These are phyloP conservation scores for Scomber scombrus DNA, from an alignment of 2,113 vertebrate species.

Conservation along the genomic window DNA sequence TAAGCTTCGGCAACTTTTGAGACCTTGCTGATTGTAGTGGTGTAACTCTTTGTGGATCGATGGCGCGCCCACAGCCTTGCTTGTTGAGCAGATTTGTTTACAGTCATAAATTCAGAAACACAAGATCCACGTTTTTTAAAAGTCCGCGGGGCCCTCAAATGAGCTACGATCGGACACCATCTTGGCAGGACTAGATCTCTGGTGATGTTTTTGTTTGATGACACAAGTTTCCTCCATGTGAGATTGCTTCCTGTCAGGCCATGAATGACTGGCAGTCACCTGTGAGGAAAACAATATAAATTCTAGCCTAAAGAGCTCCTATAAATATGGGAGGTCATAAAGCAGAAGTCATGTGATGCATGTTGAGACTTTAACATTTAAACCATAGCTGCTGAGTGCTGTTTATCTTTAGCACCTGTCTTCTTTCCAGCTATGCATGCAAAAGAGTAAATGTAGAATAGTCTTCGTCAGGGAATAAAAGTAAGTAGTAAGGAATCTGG, in stretches of 20 bases:
- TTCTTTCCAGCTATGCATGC: conserved; percentile 5
- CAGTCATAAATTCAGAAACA: conserved; percentile 15
- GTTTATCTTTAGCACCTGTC: too few relatives aligned
- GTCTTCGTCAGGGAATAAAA: conserved; percentile 34
- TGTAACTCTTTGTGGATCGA: conserved; percentile 5
- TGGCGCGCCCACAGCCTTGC: conserved; percentile 24
- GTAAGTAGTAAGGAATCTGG: conserved; percentile 34
- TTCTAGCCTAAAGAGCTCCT: conserved; percentile 29
- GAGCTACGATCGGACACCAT: conserved; percentile 13
- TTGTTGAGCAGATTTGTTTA: conserved; percentile 36
- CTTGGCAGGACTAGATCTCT: conserved; percentile 29
- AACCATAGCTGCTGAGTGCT: conserved; percentile 3
- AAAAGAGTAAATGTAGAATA: conserved; percentile 2
- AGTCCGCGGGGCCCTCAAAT: neutral
- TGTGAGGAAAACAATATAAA: conserved; percentile 28
- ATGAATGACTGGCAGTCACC: conserved; percentile 37
- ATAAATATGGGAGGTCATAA: conserved; percentile 51
- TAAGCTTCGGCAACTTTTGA: conserved; percentile 6
- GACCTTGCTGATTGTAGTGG: neutral
- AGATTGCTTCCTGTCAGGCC: conserved; percentile 37
- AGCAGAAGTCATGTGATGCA: conserved; percentile 7
- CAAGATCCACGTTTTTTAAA: conserved; percentile 28
- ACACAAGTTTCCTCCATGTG: conserved; percentile 24
- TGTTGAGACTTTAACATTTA: neutral
- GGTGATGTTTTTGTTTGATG: conserved; percentile 35